Evolutionary conservation across 2,888 invertebrate genomes (phyloP).

Genomic region (Hedychridium roseum): DNA sequence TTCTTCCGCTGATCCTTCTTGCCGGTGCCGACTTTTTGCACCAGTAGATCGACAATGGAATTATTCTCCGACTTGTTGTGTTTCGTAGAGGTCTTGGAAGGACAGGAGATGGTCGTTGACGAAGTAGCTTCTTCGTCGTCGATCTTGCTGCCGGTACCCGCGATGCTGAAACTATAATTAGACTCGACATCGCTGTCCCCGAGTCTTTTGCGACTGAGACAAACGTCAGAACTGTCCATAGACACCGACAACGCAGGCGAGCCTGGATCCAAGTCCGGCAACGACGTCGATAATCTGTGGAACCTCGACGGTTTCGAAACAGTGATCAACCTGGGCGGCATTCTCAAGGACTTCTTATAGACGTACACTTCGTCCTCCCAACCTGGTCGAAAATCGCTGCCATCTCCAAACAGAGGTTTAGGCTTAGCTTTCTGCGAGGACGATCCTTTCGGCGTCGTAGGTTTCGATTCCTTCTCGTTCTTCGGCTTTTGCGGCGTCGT

Average conservation of each 20-base stretch:
- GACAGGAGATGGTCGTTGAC: conserved; percentile 72
- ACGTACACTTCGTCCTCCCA: conserved; percentile 86
- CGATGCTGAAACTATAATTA: conserved; percentile 69
- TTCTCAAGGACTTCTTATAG: conserved; percentile 82
- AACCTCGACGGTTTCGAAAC: conserved; percentile 78
- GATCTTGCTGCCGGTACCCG: conserved; percentile 65
- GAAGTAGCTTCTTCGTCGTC: conserved; percentile 75
- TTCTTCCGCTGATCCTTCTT: conserved; percentile 64
- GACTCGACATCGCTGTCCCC: conserved; percentile 75
- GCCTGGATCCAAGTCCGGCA: conserved; percentile 80
- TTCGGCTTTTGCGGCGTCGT: conserved; percentile 50
- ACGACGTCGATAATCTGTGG: conserved; percentile 75
- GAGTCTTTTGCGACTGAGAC: conserved; percentile 51
- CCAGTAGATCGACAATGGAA: conserved; percentile 74
- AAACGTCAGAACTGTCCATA: conserved; percentile 66
- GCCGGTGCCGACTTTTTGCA: conserved; percentile 72
- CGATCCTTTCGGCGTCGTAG: conserved; percentile 48
- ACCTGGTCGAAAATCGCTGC: conserved; percentile 77
- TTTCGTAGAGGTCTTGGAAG: conserved; percentile 61
- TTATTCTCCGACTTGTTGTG: conserved; percentile 64
- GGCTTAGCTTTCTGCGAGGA: conserved; percentile 47
- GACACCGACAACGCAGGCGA: conserved; percentile 75
- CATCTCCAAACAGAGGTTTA: conserved; percentile 75
- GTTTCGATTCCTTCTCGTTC: conserved; percentile 52
- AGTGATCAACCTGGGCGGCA: conserved; percentile 82